These are phyloP conservation scores for Porites australiensis DNA, from an alignment of 64 coral and sea anemone species.

Conservation along the genomic window DNA sequence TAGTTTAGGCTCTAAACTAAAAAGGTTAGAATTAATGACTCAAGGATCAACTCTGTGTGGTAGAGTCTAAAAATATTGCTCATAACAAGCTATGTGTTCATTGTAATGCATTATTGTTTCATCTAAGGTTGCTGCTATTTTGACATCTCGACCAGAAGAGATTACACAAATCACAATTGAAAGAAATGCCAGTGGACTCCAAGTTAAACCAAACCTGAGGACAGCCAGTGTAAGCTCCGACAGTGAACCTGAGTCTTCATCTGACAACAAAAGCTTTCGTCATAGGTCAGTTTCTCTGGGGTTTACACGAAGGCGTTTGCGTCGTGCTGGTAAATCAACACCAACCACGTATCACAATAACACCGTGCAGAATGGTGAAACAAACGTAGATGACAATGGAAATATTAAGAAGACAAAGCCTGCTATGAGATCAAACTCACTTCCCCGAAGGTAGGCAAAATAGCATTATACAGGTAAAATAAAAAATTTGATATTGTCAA, in stretches of 20 bases:
- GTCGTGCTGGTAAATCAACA: neutral
- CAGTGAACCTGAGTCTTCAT: neutral
- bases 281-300: conserved; percentile 9
- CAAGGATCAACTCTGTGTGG: too few species aligned
- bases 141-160: conserved; percentile 28
- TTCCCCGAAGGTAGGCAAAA: conserved; percentile 20
- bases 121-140: conserved; percentile 12
- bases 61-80: too few species aligned
- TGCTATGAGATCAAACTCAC: conserved; percentile 56
- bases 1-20: too few species aligned
- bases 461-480: too few species aligned
- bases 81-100: too few species aligned
- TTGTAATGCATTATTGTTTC: neutral
- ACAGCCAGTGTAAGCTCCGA: conserved; percentile 15
- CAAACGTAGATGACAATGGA: conserved; percentile 18
- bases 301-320: neutral
- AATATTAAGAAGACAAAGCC: conserved; percentile 21
- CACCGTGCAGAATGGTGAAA: conserved; percentile 12
- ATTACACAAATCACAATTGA: conserved; percentile 61
- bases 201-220: conserved; percentile 8
- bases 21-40: too few species aligned
- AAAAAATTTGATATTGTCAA: too few species aligned
- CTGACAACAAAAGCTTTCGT: conserved; percentile 11
- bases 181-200: conserved; percentile 16
- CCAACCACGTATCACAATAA: neutral